Percentiles rank a stretch among this genome's conserved stretches.
phyloP scores from a whole-genome alignment of 2,113 vertebrate species.

The Pipra filicauda region DNA sequence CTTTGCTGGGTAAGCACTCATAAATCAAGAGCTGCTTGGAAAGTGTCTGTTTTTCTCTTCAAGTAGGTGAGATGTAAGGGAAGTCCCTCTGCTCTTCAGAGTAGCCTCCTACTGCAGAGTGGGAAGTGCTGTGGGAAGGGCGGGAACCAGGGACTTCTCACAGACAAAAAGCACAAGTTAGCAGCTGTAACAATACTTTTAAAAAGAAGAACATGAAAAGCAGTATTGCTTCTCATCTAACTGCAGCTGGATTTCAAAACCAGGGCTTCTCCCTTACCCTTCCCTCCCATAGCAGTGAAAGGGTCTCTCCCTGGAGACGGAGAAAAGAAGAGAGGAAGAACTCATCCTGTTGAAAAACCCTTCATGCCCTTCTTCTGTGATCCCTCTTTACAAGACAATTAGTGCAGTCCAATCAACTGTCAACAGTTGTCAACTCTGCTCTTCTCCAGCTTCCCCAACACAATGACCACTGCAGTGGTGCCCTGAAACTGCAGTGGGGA shows the following conservation, averaged over 20 bases:
- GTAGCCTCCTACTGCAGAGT: not conserved
- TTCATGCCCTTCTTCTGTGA: not conserved
- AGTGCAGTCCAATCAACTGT: not conserved
- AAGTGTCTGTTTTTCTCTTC: slow-evolving; percentile 22
- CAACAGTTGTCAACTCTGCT: not conserved
- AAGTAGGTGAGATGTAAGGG: accelerated
- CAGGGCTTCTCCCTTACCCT: not conserved
- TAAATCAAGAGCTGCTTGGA: slow-evolving; percentile 36
- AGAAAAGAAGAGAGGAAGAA: not conserved
- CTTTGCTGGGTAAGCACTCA: not conserved
- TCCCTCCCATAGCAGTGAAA: not conserved
- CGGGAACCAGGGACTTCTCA: not conserved
- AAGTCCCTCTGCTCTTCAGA: not conserved
- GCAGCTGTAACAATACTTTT: not conserved
- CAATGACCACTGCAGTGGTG: not conserved
- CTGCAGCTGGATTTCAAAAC: not conserved
- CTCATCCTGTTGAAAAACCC: not conserved
- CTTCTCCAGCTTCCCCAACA: not conserved
- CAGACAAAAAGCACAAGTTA: not conserved
- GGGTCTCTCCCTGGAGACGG: not conserved
- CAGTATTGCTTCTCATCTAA: not conserved
- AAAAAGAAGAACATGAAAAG: not conserved
- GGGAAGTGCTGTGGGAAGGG: not conserved
- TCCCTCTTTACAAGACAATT: not conserved
- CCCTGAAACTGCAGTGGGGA: not conserved